phyloP scores from a whole-genome alignment of 2,888 invertebrate genomes.

The Polydesmus complanatus region DNA sequence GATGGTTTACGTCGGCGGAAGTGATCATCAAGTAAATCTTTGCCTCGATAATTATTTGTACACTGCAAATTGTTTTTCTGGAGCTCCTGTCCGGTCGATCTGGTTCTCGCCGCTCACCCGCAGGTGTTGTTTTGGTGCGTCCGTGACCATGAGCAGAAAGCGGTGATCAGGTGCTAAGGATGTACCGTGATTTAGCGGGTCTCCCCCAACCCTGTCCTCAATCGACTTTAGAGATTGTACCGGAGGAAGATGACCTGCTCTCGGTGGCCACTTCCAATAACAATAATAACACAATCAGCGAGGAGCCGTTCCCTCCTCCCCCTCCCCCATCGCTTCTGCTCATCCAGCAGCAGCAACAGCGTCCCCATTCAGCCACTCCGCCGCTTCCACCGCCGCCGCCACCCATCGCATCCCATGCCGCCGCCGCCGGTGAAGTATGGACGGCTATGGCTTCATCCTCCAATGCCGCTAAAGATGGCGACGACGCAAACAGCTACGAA shows the following conservation, averaged over 20 bases:
- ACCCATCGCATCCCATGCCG: neutral
- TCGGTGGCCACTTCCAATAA: neutral
- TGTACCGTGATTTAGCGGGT: neutral
- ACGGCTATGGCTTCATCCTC: neutral
- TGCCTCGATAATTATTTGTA: too few relatives aligned
- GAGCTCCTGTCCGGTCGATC: too few relatives aligned
- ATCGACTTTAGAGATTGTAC: neutral
- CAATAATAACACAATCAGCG: neutral
- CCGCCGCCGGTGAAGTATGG: neutral
- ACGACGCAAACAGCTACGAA: neutral
- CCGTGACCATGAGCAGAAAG: too few relatives aligned
- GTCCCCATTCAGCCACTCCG: neutral
- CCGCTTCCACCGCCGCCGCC: neutral
- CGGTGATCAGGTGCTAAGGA: too few relatives aligned
- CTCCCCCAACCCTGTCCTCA: neutral
- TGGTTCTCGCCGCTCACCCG: too few relatives aligned
- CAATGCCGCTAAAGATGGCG: neutral
- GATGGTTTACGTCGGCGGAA: too few relatives aligned
- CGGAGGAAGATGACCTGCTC: neutral
- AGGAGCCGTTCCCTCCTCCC: neutral
- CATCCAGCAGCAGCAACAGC: neutral
- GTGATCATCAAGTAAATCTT: too few relatives aligned
- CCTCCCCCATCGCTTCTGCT: neutral
- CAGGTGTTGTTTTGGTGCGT: too few relatives aligned
- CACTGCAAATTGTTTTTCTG: too few relatives aligned